A percentile compares a stretch with the other conserved stretches of the same genome.
phyloP scores from a whole-genome alignment of 1,140 invertebrate genomes.

The Sinella curviseta region DNA sequence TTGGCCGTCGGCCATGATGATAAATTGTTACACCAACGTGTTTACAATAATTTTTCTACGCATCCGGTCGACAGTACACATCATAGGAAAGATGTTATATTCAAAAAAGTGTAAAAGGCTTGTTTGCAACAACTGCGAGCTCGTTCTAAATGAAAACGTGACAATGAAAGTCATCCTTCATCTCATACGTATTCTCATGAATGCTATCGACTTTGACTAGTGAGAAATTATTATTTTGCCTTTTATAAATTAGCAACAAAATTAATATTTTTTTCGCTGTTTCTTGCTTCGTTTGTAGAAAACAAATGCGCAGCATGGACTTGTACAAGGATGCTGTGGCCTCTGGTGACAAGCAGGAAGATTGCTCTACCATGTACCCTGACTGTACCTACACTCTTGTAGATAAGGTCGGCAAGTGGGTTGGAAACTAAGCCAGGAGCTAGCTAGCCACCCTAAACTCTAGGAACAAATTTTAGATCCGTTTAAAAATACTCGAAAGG shows the following conservation, averaged over 20 bases:
- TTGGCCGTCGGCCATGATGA: too few species aligned
- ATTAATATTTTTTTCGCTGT: not conserved
- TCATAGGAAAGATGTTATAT: too few species aligned
- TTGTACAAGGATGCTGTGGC: slow-evolving; percentile 49
- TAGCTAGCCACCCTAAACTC: not conserved
- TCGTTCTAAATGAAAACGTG: not conserved
- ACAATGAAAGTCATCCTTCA: not conserved
- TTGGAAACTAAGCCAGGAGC: slow-evolving; percentile 25
- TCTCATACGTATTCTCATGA: not conserved
- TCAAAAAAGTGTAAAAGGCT: too few species aligned
- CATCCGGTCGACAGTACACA: too few species aligned
- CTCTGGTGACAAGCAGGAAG: slow-evolving; percentile 47
- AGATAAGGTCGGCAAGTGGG: slow-evolving; percentile 49
- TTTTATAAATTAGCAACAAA: not conserved
- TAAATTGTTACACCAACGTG: too few species aligned
- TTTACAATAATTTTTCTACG: too few species aligned
- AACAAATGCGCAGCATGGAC: slow-evolving; percentile 50
- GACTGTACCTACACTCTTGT: slow-evolving; percentile 50
- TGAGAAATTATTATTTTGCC: too few species aligned
- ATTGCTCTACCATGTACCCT: slow-evolving; percentile 42
- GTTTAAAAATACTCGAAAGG: not conserved
- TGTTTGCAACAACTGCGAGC: too few species aligned
- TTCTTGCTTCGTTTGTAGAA: slow-evolving; percentile 30
- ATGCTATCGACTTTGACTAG: too few species aligned
- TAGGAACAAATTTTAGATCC: not conserved